Conservation (phyloP, 2,888 invertebrate species). For the Cheilosia vulpina region DNA sequence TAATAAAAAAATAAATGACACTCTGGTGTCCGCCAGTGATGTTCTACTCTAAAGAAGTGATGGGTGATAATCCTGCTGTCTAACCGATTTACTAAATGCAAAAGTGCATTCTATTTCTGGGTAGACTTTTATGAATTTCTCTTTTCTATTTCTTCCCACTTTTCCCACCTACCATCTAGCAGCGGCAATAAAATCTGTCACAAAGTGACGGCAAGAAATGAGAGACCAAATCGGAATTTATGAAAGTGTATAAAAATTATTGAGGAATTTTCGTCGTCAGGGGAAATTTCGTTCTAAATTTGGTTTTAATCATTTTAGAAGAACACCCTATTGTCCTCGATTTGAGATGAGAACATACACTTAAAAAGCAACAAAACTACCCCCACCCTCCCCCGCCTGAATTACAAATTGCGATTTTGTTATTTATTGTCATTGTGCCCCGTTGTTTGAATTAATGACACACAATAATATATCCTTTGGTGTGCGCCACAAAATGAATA, state of each 20-base stretch:
- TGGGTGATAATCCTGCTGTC: slow-evolving; percentile 14
- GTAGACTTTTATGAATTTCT: not conserved
- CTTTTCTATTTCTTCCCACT: not conserved
- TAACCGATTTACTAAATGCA: not conserved
- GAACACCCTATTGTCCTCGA: not conserved
- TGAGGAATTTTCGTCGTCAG: not conserved
- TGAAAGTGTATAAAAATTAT: slow-evolving; percentile 1
- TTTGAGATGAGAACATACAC: not conserved
- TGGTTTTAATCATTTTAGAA: not conserved
- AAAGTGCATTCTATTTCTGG: slow-evolving; percentile 7
- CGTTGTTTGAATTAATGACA: slow-evolving; percentile 51
- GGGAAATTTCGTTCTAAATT: slow-evolving; percentile 6
- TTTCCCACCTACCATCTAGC: not conserved
- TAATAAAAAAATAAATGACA: not conserved
- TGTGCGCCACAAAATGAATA: slow-evolving; percentile 49
- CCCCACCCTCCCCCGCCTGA: not conserved
- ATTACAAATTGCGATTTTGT: slow-evolving; percentile 59
- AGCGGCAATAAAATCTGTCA: slow-evolving; percentile 19
- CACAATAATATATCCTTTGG: slow-evolving; percentile 32
- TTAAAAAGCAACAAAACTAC: slow-evolving; percentile 2
- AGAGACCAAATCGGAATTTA: slow-evolving; percentile 9
- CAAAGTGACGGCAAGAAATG: not conserved
- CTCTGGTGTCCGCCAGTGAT: not conserved
- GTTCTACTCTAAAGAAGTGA: not conserved
- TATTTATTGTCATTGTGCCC: slow-evolving; percentile 19